Base-by-base conservation (phyloP, 1,140 invertebrate species). In the Aculops lycopersici region DNA sequence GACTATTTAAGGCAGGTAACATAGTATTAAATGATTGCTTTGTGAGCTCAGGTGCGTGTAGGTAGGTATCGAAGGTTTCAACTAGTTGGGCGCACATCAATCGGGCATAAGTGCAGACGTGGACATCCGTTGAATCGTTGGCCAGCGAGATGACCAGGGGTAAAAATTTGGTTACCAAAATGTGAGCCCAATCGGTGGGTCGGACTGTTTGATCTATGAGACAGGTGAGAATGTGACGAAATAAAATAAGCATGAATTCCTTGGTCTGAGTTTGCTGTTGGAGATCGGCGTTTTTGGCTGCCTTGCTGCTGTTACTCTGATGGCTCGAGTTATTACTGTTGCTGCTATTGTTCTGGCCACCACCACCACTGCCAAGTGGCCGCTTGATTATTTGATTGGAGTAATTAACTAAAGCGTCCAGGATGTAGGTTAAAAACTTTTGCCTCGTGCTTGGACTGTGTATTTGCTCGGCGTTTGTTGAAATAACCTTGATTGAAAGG, bases 71-170 rank as follows among this genome's bases (percentile, higher is more conserved):
- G n/a, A 31, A 31, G 8, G 24, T 31, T 31, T 31, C 24, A 31
- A 31, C n/a, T n/a, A 31, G 24, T 31, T 31, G 24, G 24, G 24
- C 24, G n/a, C 24, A 31, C 24, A 31, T 31, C 8, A 31, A n/a
- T 8, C 24, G 24, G 24, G 24, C 24, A 8, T 8, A 31, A 31
- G 24, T 31, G 24, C 24, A 31, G 8, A 31, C 24, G n/a, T 31
- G 24, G 8, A 31, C 24, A n/a, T 31, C 24, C n/a, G 8, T n/a
- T n/a, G 24, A 73, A 74, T 47, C 72, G 69, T 46, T 63, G 60
- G 50, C 70, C 70, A 49, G 81, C 66, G 43, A 60, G 59, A 54
- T 56, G 55, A 48, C 46, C 62, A 57, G 57, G 61, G 35, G 65
- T 62, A 38, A 70, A 59, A 16, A 66, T 50, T 44, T 69, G 66